A percentile compares a stretch with the other conserved stretches of the same genome.
phyloP scores from a whole-genome alignment of 2,888 invertebrate genomes.

The Choreutis nemorana region DNA sequence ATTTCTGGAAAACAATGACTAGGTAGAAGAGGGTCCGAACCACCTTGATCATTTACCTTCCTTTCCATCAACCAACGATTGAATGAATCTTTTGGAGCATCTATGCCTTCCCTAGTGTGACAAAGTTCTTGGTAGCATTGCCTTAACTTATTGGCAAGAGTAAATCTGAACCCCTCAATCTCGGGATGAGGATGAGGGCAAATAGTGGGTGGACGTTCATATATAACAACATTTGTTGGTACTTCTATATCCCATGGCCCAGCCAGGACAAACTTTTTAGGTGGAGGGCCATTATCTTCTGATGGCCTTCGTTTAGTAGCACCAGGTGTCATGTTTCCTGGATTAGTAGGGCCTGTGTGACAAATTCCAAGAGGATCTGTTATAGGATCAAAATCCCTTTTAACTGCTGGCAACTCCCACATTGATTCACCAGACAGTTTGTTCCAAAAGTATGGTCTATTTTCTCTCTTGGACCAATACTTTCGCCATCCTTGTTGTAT shows the following conservation, averaged over 20 bases:
- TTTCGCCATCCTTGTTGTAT: constrained; percentile 93
- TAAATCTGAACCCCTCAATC: constrained; percentile 86
- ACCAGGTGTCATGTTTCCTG: constrained; percentile 59
- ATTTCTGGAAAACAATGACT: constrained; percentile 93
- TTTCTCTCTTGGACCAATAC: constrained; percentile 96
- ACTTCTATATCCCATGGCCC: constrained; percentile 97
- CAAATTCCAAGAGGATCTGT: constrained; percentile 91
- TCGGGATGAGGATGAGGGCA: constrained; percentile 95
- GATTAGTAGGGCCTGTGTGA: constrained; percentile 49
- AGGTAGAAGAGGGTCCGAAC: constrained; percentile 90
- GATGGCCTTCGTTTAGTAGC: constrained; percentile 79
- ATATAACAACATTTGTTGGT: constrained; percentile 89
- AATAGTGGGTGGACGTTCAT: constrained; percentile 84
- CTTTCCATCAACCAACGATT: constrained; percentile 97
- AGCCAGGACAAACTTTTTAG: constrained; percentile 86
- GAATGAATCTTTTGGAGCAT: constrained; percentile 96
- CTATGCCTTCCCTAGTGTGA: constrained; percentile 90
- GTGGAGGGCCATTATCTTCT: constrained; percentile 80
- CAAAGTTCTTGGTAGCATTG: constrained; percentile 95
- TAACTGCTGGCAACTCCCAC: constrained; percentile 93
- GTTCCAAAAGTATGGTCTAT: constrained; percentile 96
- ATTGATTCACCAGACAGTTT: constrained; percentile 94
- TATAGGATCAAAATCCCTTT: constrained; percentile 86
- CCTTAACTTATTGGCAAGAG: constrained; percentile 82
- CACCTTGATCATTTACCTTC: constrained; percentile 86